A percentile compares a stretch with the other conserved stretches of the same genome.
These are phyloP conservation scores for Masticophis lateralis DNA, from an alignment of 2,797 vertebrate genomes.

Conservation along the genomic window DNA sequence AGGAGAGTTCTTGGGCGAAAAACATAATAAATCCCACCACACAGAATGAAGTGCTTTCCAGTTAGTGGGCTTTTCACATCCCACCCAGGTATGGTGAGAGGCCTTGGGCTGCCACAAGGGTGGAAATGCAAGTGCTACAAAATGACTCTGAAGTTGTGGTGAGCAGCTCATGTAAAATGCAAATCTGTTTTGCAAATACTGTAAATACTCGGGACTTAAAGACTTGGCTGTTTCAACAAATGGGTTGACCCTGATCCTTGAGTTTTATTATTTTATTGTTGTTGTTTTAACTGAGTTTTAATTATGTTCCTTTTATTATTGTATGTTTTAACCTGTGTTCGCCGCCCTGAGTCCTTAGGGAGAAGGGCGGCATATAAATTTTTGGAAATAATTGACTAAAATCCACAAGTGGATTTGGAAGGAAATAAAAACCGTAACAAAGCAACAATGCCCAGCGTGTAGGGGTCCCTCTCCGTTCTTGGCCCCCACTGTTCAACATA, in stretches of 20 bases:
- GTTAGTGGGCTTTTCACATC: neutral
- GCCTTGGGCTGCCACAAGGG: neutral
- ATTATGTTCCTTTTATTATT: too few species aligned
- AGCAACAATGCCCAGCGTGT: neutral
- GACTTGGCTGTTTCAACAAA: too few species aligned
- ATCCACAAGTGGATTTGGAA: neutral
- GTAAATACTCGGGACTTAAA: neutral
- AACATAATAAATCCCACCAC: neutral
- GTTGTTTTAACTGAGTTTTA: too few species aligned
- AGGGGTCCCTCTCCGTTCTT: neutral
- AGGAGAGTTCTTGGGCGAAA: neutral
- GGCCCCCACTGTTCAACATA: neutral
- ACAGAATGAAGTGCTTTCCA: neutral
- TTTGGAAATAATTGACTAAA: neutral
- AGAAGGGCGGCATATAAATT: too few species aligned
- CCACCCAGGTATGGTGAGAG: neutral
- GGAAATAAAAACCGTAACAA: neutral
- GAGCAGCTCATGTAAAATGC: neutral
- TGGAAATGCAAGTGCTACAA: neutral
- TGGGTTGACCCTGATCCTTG: too few species aligned
- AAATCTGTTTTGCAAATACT: neutral
- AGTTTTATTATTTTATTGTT: too few species aligned
- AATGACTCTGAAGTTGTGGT: neutral
- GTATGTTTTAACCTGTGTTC: too few species aligned
- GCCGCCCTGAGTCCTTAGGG: too few species aligned